Conservation (phyloP, 1,140 invertebrate species). For the Apolygus lucorum region DNA sequence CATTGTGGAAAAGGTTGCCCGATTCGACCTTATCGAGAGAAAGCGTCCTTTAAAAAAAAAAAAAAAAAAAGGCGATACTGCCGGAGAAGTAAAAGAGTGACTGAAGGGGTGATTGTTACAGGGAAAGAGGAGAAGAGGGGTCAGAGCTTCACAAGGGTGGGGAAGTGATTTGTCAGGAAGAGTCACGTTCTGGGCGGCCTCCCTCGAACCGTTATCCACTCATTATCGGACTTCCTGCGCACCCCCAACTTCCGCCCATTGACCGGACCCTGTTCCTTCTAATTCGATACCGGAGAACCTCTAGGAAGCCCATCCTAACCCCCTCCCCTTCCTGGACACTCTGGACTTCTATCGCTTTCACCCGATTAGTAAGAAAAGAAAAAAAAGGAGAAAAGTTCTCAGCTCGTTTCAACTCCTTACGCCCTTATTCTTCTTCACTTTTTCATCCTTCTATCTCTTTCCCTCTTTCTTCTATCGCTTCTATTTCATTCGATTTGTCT, state of each 20-base stretch:
- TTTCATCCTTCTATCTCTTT: not conserved
- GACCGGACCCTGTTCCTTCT: conserved; percentile 6
- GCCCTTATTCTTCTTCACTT: not conserved
- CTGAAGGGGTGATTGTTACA: no score
- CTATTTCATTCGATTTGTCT: no score
- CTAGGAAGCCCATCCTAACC: not conserved
- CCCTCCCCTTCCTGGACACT: not conserved
- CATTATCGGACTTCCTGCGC: conserved; percentile 9
- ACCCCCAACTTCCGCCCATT: conserved; percentile 10
- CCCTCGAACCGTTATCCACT: conserved; percentile 10
- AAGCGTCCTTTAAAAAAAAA: no score
- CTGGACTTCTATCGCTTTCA: not conserved
- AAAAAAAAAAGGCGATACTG: no score
- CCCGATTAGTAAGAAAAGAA: not conserved
- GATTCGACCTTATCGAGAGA: no score
- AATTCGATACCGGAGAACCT: conserved; percentile 5
- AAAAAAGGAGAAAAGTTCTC: not conserved
- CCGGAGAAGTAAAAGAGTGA: no score
- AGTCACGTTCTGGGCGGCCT: conserved; percentile 5
- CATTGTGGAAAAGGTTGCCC: no score
- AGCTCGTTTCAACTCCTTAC: not conserved
- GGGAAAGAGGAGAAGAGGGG: no score
- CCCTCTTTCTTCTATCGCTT: not conserved
- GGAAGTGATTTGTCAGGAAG: conserved; percentile 12
- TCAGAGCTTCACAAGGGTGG: not conserved